A percentile compares a stretch with the other conserved stretches of the same genome.
phyloP scores from a whole-genome alignment of 2,113 vertebrate species.

The Hippocampus comes region DNA sequence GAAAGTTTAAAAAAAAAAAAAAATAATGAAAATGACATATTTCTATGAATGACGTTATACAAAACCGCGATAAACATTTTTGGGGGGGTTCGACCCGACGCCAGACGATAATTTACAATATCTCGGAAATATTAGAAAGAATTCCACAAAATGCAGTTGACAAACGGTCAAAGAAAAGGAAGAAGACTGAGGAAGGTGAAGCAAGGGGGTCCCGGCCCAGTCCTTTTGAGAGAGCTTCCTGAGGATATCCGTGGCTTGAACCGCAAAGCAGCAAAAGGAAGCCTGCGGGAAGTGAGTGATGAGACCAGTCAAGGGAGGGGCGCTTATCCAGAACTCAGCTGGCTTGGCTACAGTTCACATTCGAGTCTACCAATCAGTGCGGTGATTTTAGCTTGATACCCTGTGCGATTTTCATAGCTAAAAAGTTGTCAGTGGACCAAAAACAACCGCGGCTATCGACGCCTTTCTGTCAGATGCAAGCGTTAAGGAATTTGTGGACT shows the following conservation, averaged over 20 bases:
- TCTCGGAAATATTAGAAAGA: neutral
- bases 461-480: neutral
- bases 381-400: neutral
- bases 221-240: conserved; percentile 60
- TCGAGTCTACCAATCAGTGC: neutral
- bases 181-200: conserved; percentile 46
- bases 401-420: neutral
- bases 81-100: no score
- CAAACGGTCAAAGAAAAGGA: neutral
- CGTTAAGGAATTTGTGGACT: neutral
- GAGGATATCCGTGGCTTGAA: conserved; percentile 64
- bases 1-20: no score
- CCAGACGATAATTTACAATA: no score
- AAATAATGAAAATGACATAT: no score
- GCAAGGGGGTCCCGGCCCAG: conserved; percentile 45
- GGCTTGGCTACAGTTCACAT: conserved; percentile 1
- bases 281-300: conserved; percentile 38
- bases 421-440: neutral
- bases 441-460: neutral
- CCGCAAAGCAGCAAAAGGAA: conserved; percentile 48
- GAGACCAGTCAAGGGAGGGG: conserved; percentile 39
- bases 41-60: no score
- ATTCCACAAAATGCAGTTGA: neutral
- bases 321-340: conserved; percentile 22
- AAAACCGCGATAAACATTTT: no score